Evolutionary conservation across 2,113 vertebrate genomes (phyloP).

Genomic region (Cinclus mexicanus): DNA sequence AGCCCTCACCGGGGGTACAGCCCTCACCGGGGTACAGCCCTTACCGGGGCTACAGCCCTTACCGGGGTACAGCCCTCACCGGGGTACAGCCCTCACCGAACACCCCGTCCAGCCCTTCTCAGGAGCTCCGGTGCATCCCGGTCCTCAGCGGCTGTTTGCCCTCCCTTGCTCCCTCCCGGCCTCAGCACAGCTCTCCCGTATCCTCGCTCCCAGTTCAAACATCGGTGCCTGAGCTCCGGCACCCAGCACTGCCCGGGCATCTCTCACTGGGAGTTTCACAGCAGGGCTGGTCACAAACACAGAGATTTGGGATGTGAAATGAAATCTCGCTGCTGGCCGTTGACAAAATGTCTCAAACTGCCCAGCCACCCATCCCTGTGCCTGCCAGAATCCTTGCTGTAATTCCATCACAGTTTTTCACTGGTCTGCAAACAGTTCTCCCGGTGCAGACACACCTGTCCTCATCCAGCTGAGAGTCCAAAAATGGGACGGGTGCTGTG

Average conservation of each 20-base stretch:
- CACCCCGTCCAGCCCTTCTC: no score
- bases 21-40: no score
- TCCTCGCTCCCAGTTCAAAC: no score
- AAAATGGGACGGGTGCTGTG: background rate
- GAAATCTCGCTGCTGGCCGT: background rate
- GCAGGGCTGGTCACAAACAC: background rate
- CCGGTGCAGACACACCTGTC: rapidly evolving
- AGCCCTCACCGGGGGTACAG: no score
- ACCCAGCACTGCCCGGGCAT: background rate
- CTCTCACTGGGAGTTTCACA: rapidly evolving
- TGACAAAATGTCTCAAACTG: rapidly evolving
- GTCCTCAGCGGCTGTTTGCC: rapidly evolving
- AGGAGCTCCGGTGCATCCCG: background rate
- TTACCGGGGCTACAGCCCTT: background rate
- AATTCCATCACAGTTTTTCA: rapidly evolving
- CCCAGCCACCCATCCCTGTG: rapidly evolving
- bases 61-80: no score
- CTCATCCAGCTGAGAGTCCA: background rate
- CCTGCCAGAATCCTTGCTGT: rapidly evolving
- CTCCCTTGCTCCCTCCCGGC: no score
- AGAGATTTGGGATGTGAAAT: background rate
- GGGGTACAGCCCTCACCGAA: no score
- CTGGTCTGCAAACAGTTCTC: rapidly evolving
- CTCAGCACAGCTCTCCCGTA: background rate
- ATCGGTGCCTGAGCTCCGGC: rapidly evolving